Percentiles rank a stretch among this genome's conserved stretches.
phyloP scores from a whole-genome alignment of 2,113 vertebrate genomes.

The Indicator indicator region DNA sequence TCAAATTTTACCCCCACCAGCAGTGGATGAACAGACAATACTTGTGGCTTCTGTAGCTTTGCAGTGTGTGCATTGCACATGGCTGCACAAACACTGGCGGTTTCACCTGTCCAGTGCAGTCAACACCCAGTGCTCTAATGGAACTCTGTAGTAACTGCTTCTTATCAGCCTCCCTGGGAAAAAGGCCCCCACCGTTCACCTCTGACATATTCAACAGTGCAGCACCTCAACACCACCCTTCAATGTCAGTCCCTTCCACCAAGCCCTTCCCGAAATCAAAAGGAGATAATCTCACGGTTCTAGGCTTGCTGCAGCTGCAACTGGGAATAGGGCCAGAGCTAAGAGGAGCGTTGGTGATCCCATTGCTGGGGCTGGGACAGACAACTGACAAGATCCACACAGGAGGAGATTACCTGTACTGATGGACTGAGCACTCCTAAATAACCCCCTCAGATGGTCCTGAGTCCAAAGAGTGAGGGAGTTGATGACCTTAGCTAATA shows the following conservation, averaged over 20 bases:
- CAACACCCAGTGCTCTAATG: rapidly evolving
- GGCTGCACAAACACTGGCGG: not conserved
- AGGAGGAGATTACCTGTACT: not conserved
- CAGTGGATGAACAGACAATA: not conserved
- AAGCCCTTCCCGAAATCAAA: not conserved
- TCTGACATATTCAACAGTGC: not conserved
- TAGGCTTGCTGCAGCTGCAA: not conserved
- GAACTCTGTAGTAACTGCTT: not conserved
- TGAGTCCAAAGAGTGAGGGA: constrained; percentile 22
- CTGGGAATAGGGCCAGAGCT: constrained; percentile 17
- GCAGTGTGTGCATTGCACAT: not conserved
- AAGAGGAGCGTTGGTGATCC: constrained; percentile 22
- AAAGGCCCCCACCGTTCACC: not conserved
- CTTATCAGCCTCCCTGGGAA: not conserved
- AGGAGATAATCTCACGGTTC: constrained; percentile 47
- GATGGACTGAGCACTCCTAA: not conserved
- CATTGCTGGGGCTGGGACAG: constrained; percentile 27
- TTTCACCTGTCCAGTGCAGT: not conserved
- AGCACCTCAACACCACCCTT: not conserved
- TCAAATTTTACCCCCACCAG: not conserved
- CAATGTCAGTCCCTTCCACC: not conserved
- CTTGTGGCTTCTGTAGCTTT: not conserved
- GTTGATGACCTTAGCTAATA: constrained; percentile 46
- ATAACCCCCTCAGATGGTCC: not conserved
- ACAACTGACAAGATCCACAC: not conserved